phyloP scores from a whole-genome alignment of 2,113 vertebrate species.

The Campylomormyrus tamandua region DNA sequence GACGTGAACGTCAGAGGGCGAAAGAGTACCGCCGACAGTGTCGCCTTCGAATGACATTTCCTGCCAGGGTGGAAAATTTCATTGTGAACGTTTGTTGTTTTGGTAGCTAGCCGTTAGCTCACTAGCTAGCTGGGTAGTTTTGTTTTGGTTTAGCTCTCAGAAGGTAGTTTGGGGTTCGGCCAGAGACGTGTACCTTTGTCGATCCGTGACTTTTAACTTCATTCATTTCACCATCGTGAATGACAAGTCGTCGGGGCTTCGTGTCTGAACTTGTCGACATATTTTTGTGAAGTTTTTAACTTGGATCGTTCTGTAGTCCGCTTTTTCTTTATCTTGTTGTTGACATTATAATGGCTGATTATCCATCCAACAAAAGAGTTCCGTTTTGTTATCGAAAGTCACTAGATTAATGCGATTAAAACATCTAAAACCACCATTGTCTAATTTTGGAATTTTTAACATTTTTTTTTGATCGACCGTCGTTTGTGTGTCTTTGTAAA shows the following conservation, averaged over 20 bases:
- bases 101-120: slow-evolving; percentile 28
- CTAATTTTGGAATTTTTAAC: not conserved
- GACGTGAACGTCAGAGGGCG: not conserved
- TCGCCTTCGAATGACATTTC: slow-evolving; percentile 40
- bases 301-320: not conserved
- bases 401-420: not conserved
- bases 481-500: not conserved
- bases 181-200: slow-evolving; percentile 6
- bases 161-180: not conserved
- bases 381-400: not conserved
- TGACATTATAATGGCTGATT: not conserved
- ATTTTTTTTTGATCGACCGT: not conserved
- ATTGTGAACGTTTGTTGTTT: slow-evolving; percentile 62
- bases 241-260: slow-evolving; percentile 45
- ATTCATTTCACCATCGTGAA: slow-evolving; percentile 55
- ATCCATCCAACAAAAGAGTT: slow-evolving; percentile 17
- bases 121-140: slow-evolving; percentile 2
- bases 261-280: slow-evolving; percentile 74
- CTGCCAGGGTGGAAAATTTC: slow-evolving; percentile 28
- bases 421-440: not conserved
- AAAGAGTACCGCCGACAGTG: slow-evolving; percentile 46
- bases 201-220: slow-evolving; percentile 35
- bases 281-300: slow-evolving; percentile 56
- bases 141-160: not conserved
- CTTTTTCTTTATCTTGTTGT: slow-evolving; percentile 8